A percentile compares a stretch with the other conserved stretches of the same genome.
These are phyloP conservation scores for Caenorhabditis latens DNA, from an alignment of 1,140 invertebrate genomes.

Conservation along the genomic window DNA sequence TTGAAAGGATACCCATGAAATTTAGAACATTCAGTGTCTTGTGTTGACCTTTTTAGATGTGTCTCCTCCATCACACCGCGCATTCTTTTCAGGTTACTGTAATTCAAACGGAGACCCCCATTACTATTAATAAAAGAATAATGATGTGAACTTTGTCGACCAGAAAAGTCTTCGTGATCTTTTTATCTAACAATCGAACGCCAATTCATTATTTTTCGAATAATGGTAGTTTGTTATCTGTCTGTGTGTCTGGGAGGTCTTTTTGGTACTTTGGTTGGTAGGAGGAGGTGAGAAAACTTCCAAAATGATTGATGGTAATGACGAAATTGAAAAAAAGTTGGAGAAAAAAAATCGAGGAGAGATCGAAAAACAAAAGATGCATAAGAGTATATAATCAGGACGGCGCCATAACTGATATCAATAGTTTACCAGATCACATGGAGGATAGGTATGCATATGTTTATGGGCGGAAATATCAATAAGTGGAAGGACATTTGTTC, in stretches of 20 bases:
- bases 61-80: neutral
- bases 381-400: conserved; percentile 56
- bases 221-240: neutral
- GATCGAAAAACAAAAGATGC: conserved; percentile 49
- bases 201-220: neutral
- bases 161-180: conserved; percentile 4
- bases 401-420: conserved; percentile 45
- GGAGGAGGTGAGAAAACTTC: neutral
- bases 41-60: conserved; percentile 5
- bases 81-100: neutral
- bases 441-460: conserved; percentile 20
- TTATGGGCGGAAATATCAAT: conserved; percentile 9
- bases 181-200: conserved; percentile 18
- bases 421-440: conserved; percentile 10
- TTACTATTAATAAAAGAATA: neutral
- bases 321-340: neutral
- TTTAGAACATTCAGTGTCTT: conserved; percentile 5
- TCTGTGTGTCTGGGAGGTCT: conserved; percentile 29
- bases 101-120: neutral
- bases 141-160: neutral
- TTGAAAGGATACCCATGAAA: neutral
- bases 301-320: neutral
- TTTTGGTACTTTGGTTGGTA: neutral
- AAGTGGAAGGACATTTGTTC: neutral
- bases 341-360: conserved; percentile 13